A percentile compares a stretch with the other conserved stretches of the same genome.
Evolutionary conservation across 1,140 invertebrate species (phyloP).

Genomic region (Dolichoris vasculosae): DNA sequence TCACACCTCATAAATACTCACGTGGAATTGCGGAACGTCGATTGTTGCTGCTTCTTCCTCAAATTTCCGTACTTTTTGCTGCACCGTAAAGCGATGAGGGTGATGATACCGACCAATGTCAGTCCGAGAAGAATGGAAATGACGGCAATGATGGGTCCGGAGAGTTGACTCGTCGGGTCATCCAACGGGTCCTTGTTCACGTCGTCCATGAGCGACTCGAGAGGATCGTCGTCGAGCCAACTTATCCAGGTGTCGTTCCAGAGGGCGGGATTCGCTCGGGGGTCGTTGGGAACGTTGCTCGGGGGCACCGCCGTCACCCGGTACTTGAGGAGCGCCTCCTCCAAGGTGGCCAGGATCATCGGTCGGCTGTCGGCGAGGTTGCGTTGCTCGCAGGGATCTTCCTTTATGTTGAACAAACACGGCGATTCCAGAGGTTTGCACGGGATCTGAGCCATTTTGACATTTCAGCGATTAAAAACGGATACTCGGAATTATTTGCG

Average conservation of each 20-base stretch:
- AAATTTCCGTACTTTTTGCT: slow-evolving; percentile 32
- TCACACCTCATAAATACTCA: neutral
- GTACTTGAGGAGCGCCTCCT: slow-evolving; percentile 71
- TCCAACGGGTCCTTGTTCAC: slow-evolving; percentile 8
- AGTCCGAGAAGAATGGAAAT: slow-evolving; percentile 54
- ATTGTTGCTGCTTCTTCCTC: slow-evolving; percentile 45
- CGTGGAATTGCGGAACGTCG: slow-evolving; percentile 25
- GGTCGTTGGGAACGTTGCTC: slow-evolving; percentile 75
- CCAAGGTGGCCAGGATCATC: slow-evolving; percentile 70
- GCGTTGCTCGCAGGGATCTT: slow-evolving; percentile 85
- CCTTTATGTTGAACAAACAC: slow-evolving; percentile 83
- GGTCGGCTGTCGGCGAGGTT: slow-evolving; percentile 78
- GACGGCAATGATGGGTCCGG: slow-evolving; percentile 43
- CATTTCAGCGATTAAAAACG: too few relatives aligned
- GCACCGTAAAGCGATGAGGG: slow-evolving; percentile 50
- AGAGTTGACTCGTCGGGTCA: neutral
- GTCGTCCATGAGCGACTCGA: slow-evolving; percentile 16
- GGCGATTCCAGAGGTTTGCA: slow-evolving; percentile 77
- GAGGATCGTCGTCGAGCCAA: slow-evolving; percentile 73
- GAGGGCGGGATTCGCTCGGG: slow-evolving; percentile 74
- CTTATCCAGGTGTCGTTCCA: slow-evolving; percentile 77
- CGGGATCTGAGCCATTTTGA: slow-evolving; percentile 54
- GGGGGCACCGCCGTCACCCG: slow-evolving; percentile 73
- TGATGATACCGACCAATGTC: slow-evolving; percentile 50
- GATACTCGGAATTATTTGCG: neutral